Evolutionary conservation across 2,797 vertebrate genomes (phyloP).

Genomic region (Labroides dimidiatus): DNA sequence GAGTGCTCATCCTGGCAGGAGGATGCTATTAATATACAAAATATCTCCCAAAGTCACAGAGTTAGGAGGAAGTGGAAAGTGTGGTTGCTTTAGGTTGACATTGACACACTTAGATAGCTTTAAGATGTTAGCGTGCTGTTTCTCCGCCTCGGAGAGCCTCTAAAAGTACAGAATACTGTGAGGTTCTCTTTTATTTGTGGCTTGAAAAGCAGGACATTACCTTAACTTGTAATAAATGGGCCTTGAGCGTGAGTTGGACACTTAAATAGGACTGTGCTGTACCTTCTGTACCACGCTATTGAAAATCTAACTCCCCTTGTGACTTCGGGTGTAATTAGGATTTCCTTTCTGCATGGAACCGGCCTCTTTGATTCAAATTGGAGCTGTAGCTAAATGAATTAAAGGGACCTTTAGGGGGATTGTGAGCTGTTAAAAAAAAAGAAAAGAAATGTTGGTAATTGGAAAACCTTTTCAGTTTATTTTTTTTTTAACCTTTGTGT

Average conservation of each 20-base stretch:
- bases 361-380: constrained; percentile 39
- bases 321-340: constrained; percentile 56
- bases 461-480: constrained; percentile 11
- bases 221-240: constrained; percentile 36
- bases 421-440: background rate
- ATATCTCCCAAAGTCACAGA: constrained; percentile 82
- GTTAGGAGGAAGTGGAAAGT: constrained; percentile 67
- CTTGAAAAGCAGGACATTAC: constrained; percentile 23
- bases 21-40: constrained; percentile 81
- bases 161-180: constrained; percentile 14
- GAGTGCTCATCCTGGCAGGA: constrained; percentile 80
- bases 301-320: constrained; percentile 33
- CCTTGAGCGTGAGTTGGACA: constrained; percentile 18
- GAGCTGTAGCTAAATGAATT: constrained; percentile 49
- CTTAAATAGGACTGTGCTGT: constrained; percentile 39
- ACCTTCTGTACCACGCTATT: constrained; percentile 29
- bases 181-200: constrained; percentile 39
- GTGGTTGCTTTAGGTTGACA: constrained; percentile 75
- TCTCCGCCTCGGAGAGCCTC: constrained; percentile 10
- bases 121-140: constrained; percentile 40
- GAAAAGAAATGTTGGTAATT: constrained; percentile 16
- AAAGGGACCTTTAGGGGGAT: constrained; percentile 34
- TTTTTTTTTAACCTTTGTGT: background rate
- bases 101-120: constrained; percentile 81
- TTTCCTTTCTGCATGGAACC: constrained; percentile 35